These are phyloP conservation scores for Botia almorhae DNA, from an alignment of 2,797 vertebrate genomes.

Conservation along the genomic window DNA sequence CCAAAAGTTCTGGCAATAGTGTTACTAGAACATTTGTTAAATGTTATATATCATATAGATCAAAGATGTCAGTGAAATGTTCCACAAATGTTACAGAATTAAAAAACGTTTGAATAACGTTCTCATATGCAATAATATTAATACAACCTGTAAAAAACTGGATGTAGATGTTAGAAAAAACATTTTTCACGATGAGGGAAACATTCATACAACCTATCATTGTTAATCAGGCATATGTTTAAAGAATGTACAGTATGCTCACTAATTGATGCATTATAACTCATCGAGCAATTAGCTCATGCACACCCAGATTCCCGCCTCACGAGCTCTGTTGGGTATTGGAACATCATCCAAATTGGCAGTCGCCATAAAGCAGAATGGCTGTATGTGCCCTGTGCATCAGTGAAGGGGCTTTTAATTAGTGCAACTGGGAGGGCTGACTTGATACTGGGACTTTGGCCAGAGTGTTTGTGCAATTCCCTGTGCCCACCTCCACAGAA, in stretches of 20 bases:
- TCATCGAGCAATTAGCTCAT: conserved; percentile 21
- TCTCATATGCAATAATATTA: too few relatives aligned
- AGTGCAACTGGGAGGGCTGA: conserved; percentile 38
- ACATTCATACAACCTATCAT: too few relatives aligned
- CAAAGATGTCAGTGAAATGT: too few relatives aligned
- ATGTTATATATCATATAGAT: too few relatives aligned
- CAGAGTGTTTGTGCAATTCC: conserved; percentile 12
- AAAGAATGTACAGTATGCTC: not conserved
- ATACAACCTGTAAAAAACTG: too few relatives aligned
- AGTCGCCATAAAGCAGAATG: conserved; percentile 22
- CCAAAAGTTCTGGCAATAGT: too few relatives aligned
- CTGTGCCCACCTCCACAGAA: not conserved
- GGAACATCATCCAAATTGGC: conserved; percentile 29
- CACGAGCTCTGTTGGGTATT: conserved; percentile 21
- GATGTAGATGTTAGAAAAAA: too few relatives aligned
- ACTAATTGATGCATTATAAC: conserved; percentile 18
- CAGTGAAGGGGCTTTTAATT: conserved; percentile 49
- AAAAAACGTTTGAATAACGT: too few relatives aligned
- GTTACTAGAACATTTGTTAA: too few relatives aligned
- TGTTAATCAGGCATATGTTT: too few relatives aligned
- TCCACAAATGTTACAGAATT: too few relatives aligned
- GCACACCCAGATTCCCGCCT: not conserved
- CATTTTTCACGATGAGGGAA: too few relatives aligned
- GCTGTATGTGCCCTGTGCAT: not conserved
- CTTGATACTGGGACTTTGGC: conserved; percentile 28